Base-by-base conservation (phyloP, 1,140 invertebrate genomes). In the Tetramorium alpestre region DNA sequence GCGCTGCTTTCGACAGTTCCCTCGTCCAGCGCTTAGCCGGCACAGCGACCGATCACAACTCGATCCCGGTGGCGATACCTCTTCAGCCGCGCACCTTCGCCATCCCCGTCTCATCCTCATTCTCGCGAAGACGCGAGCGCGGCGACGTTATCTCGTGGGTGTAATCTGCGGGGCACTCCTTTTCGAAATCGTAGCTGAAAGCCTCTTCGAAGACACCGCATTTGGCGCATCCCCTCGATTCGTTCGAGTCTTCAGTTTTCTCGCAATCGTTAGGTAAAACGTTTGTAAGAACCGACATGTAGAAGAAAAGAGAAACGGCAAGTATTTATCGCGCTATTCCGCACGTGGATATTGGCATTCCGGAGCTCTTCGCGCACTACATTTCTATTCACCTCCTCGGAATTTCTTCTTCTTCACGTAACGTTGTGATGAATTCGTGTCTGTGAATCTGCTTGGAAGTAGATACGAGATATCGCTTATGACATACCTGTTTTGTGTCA, bases 401-500 rank as follows among this genome's bases (percentile, higher is more conserved):
- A 3, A 25, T 47, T 77, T 28, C 56, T n/a, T 62, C 0, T 13
- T 5, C 56, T 2, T 25, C 33, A 1, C 33, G 25, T 54, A 58
- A 16, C 18, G 13, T 44, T 33, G 44, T 33, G 25, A 33, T 16
- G 33, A 47, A 78, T 47, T 49, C 8, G 22, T 56, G 64, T 44
- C 16, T 25, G 41, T 33, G 51, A 60, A 54, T 60, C 7, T 18
- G 47, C 8, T 47, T 58, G 54, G 33, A 3, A 72, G 18, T 13
- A 47, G 38, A 73, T 47, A 41, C 51, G 41, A 22, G 18, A 25
- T 70, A 51, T 41, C 28, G 6, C 25, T 5, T 16, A 3, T 44
- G 22, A 41, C 8, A 65, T 25, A 49, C 33, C 41, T 67, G 77
- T 82, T 58, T 81, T 38, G 67, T 47, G 47, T 47, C 80, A 73